Base-by-base conservation (phyloP, 2,797 vertebrate species). In the Chiroxiphia lanceolata region DNA sequence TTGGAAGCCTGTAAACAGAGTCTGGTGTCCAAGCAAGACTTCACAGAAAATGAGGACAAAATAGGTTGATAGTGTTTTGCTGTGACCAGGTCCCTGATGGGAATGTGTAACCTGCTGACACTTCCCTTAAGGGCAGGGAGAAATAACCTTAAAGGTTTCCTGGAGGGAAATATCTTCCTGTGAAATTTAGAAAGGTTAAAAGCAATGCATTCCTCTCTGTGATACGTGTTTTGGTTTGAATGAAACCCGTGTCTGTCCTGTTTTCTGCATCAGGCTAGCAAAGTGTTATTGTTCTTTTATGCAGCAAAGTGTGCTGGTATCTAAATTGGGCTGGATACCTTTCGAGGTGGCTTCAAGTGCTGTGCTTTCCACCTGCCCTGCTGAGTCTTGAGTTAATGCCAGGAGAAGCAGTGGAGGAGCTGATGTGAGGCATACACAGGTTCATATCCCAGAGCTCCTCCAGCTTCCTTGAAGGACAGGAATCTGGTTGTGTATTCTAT, bases 1-100 rank as follows among this genome's bases (percentile, higher is more conserved):
- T 76, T 96, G 94, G 84, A 94, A 96, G 94, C 69, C 53, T 95
- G 15, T 97, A 95, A 97, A 94, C 65, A 90, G 59, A 74, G 87
- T 33, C 92, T 75, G 79, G 51, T 94, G 92, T 93, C 92, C 89
- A 68, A 93, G 81, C 31, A 65, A 78, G 89, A 81, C 64, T 80
- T 75, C 76, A 83, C 64, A 93, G 90, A 96, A 97, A 92, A 67
- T 65, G 81, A 96, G 83, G 72, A 63, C 76, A 96, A 94, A 96
- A 94, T 59, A 82, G 50, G n/a, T 81, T 65, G 80, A 80, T 56
- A 17, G 61, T 83, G 65, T 80, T 94, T 77, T 87, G 64, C 69
- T 89, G 57, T 83, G 87, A 56, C 94, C 75, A 61, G 26, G 69
- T 83, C 93, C 85, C 89, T 74, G 77, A 51, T 31, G 36, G 84